Evolutionary conservation across 1,140 invertebrate genomes (phyloP), one percentile per base, ranked within the genome.

Genomic region (Zaprionus vittiger): DNA sequence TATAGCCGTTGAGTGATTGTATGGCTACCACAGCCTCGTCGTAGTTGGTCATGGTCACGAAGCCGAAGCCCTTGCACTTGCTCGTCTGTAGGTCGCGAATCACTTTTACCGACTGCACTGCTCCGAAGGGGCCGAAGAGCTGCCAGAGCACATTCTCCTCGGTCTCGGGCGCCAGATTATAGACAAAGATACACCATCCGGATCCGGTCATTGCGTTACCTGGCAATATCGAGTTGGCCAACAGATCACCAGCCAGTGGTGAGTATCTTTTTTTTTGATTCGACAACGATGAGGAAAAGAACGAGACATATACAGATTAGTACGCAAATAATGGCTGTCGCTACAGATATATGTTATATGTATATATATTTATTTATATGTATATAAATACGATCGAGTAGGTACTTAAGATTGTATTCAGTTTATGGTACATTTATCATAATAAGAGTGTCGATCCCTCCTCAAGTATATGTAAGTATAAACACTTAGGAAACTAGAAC

Each of bases 31-130:
- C 94, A 56, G 97, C 97, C 93, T 98, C 97, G 87, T 98, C 97
- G 91, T 98, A 98, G 93, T 98, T 97, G 92, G 97, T 97, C 97
- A 98, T 98, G 60, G 97, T 98, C 62, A 98, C 97, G 93, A 98
- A 98, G 59, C 97, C 97, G 93, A 98, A 98, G 62, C 97, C 97
- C 94, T 98, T 98, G 94, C 97, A 98, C 93, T 98, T 98, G 94
- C 97, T 97, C 63, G 97, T 97, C 83, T 97, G 95, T 77, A 96
- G 95, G 93, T 98, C 97, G 81, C 97, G 95, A 92, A 98, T 97
- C 63, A 97, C 96, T 94, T 98, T 98, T 62, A 98, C 97, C 93
- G 96, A 96, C 93, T 98, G 97, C 71, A 98, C 97, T 73, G 97
- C 97, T 66, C 97, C 97, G 92, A 98, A 98, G 20, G 97, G 97